Evolutionary conservation across 2,888 invertebrate species (phyloP).

Genomic region (Pachydiplax longipennis): DNA sequence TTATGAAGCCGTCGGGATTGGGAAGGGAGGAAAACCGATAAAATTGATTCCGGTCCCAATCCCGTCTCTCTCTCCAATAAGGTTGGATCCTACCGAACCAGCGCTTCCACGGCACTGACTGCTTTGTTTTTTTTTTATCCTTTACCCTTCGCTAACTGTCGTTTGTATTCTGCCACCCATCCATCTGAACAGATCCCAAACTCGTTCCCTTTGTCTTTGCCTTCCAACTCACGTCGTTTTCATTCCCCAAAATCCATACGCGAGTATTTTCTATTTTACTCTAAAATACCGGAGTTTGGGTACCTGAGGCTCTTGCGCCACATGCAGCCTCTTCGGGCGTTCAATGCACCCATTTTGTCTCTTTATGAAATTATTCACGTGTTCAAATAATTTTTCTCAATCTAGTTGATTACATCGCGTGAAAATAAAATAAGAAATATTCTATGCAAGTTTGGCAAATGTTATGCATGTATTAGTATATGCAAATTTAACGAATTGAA

Average conservation of each 20-base stretch:
- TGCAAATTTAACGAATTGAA: no score
- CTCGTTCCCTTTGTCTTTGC: neutral
- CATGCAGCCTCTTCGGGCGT: no score
- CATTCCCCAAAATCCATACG: neutral
- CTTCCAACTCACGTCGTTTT: neutral
- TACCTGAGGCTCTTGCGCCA: no score
- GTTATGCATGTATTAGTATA: no score
- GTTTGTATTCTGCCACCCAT: slow-evolving; percentile 11
- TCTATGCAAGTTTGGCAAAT: no score
- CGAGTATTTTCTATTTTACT: no score
- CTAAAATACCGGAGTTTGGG: no score
- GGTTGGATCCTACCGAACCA: neutral
- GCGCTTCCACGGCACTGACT: neutral
- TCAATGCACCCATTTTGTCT: no score
- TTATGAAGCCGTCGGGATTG: neutral
- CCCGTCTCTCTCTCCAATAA: neutral
- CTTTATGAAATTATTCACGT: no score
- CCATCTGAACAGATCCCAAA: neutral
- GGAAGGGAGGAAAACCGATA: neutral
- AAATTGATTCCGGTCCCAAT: neutral
- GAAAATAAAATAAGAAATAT: no score
- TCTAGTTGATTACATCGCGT: no score
- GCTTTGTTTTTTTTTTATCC: neutral
- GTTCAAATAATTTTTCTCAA: no score
- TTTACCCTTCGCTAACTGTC: slow-evolving; percentile 1